Evolutionary conservation across 2,888 invertebrate species (phyloP).

Genomic region (Polymixis lichenea): DNA sequence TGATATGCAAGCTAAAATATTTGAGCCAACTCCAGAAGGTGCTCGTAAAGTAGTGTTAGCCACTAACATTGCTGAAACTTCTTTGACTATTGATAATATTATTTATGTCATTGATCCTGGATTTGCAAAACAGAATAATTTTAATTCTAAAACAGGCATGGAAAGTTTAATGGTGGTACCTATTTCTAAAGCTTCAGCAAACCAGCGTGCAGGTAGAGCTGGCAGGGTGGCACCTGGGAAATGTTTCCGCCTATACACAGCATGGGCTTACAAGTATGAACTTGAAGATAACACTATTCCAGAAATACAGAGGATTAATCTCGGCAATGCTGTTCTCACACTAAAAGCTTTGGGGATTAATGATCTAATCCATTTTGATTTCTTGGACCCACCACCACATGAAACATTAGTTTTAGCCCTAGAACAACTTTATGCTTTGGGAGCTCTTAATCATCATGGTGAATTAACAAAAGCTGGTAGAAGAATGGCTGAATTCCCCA

Average conservation of each 20-base stretch:
- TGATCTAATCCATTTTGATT: constrained; percentile 99
- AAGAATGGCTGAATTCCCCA: constrained; percentile 99
- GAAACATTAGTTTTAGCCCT: constrained; percentile 97
- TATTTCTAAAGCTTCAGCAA: constrained; percentile 99
- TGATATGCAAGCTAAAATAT: constrained; percentile 99
- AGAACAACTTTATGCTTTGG: constrained; percentile 99
- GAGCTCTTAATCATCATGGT: constrained; percentile 99
- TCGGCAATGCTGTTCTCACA: constrained; percentile 99
- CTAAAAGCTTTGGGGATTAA: constrained; percentile 99
- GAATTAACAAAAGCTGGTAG: constrained; percentile 99
- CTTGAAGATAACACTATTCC: constrained; percentile 99
- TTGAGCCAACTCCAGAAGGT: constrained; percentile 98
- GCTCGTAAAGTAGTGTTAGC: constrained; percentile 99
- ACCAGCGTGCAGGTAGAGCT: constrained; percentile 98
- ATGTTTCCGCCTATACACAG: constrained; percentile 99
- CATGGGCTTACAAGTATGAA: constrained; percentile 99
- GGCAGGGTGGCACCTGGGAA: constrained; percentile 99
- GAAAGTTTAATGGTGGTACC: constrained; percentile 99
- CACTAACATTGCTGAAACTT: constrained; percentile 99
- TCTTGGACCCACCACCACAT: constrained; percentile 99
- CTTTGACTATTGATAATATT: constrained; percentile 99
- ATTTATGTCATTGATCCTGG: constrained; percentile 99
- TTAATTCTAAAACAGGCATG: constrained; percentile 99
- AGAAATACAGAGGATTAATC: constrained; percentile 99
- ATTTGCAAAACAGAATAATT: constrained; percentile 99